Percentiles rank a stretch among this genome's conserved stretches.
phyloP scores from a whole-genome alignment of 2,113 vertebrate genomes.

The Nannospalax galili region DNA sequence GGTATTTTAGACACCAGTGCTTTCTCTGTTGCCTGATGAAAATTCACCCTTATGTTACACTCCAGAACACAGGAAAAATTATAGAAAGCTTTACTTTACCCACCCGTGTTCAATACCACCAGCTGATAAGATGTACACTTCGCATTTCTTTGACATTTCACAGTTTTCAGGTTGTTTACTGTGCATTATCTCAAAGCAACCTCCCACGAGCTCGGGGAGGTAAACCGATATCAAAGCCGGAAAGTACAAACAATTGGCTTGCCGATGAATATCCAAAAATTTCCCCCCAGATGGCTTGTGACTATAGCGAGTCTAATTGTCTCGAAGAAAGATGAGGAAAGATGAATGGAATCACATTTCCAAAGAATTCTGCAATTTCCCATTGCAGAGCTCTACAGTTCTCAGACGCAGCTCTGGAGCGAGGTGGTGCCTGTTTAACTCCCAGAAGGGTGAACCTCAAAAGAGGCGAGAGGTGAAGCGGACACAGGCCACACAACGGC shows the following conservation, averaged over 20 bases:
- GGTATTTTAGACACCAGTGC: not conserved
- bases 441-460: not conserved
- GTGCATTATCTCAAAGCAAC: conserved; percentile 35
- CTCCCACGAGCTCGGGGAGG: conserved; percentile 37
- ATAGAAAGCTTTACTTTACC: conserved; percentile 23
- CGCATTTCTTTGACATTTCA: conserved; percentile 34
- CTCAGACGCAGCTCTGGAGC: not conserved
- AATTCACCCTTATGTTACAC: not conserved
- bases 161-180: conserved; percentile 50
- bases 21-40: not conserved
- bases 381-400: not conserved
- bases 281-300: conserved; percentile 71
- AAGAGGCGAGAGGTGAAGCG: not conserved
- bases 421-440: not conserved
- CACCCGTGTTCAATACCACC: not conserved
- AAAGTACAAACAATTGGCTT: conserved; percentile 61
- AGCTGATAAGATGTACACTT: not conserved
- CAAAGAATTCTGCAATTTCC: conserved; percentile 54
- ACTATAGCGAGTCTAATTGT: conserved; percentile 70
- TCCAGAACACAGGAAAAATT: not conserved
- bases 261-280: conserved; percentile 68
- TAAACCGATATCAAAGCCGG: conserved; percentile 68
- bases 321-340: conserved; percentile 58
- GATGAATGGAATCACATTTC: conserved; percentile 73
- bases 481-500: not conserved